Base-by-base conservation (phyloP, 2,113 vertebrate species). In the Accipiter cooperii region DNA sequence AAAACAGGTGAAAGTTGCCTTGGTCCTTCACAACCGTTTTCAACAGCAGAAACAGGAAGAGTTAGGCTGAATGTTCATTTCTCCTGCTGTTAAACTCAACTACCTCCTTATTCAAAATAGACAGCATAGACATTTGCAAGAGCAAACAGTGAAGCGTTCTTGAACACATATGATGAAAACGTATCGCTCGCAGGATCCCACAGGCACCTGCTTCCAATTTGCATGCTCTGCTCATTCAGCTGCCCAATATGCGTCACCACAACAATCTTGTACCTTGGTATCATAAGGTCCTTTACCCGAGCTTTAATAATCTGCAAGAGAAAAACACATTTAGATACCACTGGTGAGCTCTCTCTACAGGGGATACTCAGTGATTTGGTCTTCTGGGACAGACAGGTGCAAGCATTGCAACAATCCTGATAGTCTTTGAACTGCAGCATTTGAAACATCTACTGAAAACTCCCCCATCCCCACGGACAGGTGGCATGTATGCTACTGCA, bases 261-360 rank as follows among this genome's bases (percentile, higher is more conserved):
- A 34, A 99, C 97, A 9, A 98, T 96, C 97, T 99, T 99, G 95
- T 99, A 99, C 74, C 99, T 97, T 15, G 98, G 98, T 78, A 99
- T 96, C 98, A 96, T 96, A 66, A 99, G 97, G 3, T 98, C 99
- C 91, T 99, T 99, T 31, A 99, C 98, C 17, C 97, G 98, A 13
- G 98, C 98, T 95, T 98, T 99, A 71, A 99, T 98, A 40, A 98
- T 98, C 99, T 99, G 96, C 29, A 77, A 91, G 71, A 29, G 33
- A 87, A 46, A 69, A 46, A 26, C 3, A 17, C 0, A 8, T 6
- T 78, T 7, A 21, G 58, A 34, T 20, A 64, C 5, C 24, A 40
- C 26, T 0, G 6, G 31, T 4, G 16, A 86, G 29, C 8, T 33
- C 17, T 24, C 46, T 24, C n/a, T 9, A 9, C 31, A n/a, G 33